Base-by-base conservation (phyloP, 2,888 invertebrate species). In the Camptogramma bilineatum region DNA sequence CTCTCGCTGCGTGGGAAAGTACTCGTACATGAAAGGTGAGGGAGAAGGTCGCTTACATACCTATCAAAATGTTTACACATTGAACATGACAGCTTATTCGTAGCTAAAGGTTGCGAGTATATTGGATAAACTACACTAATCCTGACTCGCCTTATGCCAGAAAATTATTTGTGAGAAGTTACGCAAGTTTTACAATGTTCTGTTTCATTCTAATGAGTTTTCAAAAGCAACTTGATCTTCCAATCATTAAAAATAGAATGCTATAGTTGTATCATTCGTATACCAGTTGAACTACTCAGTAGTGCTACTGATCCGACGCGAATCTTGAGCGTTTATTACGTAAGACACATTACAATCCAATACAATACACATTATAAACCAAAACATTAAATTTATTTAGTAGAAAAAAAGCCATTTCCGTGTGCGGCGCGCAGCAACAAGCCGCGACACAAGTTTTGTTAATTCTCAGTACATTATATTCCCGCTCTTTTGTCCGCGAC, bases 401-500 rank as follows among this genome's bases (percentile, higher is more conserved):
- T 21, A 21, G 42, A 13, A 53, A 48, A 18, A 34, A 10, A n/a
- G n/a, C 52, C 16, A 18, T 16, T 42, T 31, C 51, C 51, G 31
- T 7, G 31, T 4, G 21, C 46, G 18, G 16, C 34, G 10, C 34
- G 10, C 31, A 39, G 34, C 13, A 13, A 39, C 34, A 39, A 39
- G 39, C 51, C 48, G 55, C 13, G n/a, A 46, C 52, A 51, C 55
- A 55, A 55, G 64, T 46, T 62, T 55, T 58, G 63, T 63, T 63
- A 60, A 66, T 66, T 65, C 68, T 42, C 52, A 50, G 68, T 55
- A 60, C 64, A 68, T 64, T 68, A 59, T 60, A 51, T 61, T 59
- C 53, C 50, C 63, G 68, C 66, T 62, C 70, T 68, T 62, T 76
- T 73, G 75, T 75, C 58, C 61, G 48, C 69, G 66, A 73, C 73